Evolutionary conservation across 2,888 invertebrate genomes (phyloP), one percentile per base, ranked within the genome.

Genomic region (Pseudococcus viburni): DNA sequence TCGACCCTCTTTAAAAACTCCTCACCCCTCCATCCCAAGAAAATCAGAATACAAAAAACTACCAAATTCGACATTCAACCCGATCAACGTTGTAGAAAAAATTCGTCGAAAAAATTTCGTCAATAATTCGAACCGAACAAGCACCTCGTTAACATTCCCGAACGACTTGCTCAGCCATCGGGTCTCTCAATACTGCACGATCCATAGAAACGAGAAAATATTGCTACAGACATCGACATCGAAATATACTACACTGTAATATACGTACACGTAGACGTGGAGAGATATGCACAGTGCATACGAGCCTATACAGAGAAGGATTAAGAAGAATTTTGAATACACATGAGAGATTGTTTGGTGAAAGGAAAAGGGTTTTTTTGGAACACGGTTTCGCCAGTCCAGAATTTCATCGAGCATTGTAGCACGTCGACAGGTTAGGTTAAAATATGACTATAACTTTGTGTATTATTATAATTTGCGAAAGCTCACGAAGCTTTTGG

Each of bases 331-430:
- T 73, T 73, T 59, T 33, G 26, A 33, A 73, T 33, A 73, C 33
- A 73, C 68, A 22, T 33, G 68, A 73, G 64, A 22, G 68, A 73
- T 12, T 73, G 68, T 73, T 73, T 33, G 9, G 68, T 73, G 68
- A 73, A 73, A 73, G 33, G 33, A 73, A 73, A 73, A 73, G 26
- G 68, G 26, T 73, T 26, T 73, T 73, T 73, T 26, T 22, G 12
- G 5, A 12, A 73, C 68, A 64, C 64, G 64, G 55, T 64, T 64
- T 64, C 22, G 15, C 22, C 19, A 22, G 64, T 64, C 68, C 68
- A 73, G 15, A 73, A 73, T 73, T 73, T 73, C 33, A 73, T 73
- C 68, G 68, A 73, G 68, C 68, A 73, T 73, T 73, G 68, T 73
- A 73, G 68, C 33, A 26, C 5, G 22, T 22, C 33, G 68, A 33